phyloP scores from a whole-genome alignment of 2,888 invertebrate genomes.

The Aspidiotus destructor region DNA sequence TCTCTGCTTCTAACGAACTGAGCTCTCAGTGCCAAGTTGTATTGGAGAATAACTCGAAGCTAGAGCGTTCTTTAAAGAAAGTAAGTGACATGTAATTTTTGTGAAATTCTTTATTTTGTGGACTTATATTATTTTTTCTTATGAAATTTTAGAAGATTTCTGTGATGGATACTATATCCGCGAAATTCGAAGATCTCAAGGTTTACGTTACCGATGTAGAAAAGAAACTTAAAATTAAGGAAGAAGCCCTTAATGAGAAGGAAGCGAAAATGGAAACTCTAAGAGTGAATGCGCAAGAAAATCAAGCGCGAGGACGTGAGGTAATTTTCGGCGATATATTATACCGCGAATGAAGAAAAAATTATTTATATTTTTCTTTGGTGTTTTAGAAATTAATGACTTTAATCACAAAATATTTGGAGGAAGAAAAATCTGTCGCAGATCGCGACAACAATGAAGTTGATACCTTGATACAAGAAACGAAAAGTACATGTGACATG shows the following conservation, averaged over 20 bases:
- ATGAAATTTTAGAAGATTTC: background rate
- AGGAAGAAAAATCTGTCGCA: no score
- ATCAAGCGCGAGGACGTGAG: background rate
- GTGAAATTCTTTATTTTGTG: background rate
- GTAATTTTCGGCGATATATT: background rate
- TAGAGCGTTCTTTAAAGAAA: no score
- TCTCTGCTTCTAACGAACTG: no score
- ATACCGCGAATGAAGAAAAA: no score
- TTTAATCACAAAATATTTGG: no score
- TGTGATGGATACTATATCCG: background rate
- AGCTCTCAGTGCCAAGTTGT: no score
- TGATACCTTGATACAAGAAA: no score
- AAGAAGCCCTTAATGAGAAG: background rate
- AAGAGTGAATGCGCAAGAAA: background rate
- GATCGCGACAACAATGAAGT: no score
- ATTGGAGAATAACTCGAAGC: no score
- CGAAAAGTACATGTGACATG: no score
- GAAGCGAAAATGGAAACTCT: background rate
- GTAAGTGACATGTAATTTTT: background rate
- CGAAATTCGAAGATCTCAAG: background rate
- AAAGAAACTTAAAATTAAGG: background rate
- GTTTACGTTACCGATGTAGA: background rate
- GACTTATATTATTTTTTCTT: background rate
- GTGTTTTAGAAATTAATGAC: no score
- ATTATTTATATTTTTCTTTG: no score